Evolutionary conservation across 1,140 invertebrate genomes (phyloP), one percentile per base, ranked within the genome.

Genomic region (Leptonema lineaticorne): DNA sequence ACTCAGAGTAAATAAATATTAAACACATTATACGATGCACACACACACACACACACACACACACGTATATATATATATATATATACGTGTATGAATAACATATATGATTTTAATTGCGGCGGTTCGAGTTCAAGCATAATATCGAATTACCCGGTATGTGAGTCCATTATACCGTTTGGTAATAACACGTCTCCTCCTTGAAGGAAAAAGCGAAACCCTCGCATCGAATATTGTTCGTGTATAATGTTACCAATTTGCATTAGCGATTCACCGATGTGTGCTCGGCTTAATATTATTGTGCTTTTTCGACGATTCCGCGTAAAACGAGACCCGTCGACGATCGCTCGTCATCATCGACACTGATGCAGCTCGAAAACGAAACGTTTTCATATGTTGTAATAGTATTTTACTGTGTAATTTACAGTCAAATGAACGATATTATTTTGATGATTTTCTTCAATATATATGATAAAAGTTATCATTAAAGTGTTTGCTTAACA

Each of bases 201-300:
- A 14, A 53, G 14, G 50, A 14, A 53, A 26, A 24, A 7, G 22
- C 50, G 22, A n/a, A n/a, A n/a, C 20, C 5, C 20, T 24, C 24
- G 18, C 46, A 5, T 11, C 30, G 30, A 5, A 33, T 41, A 41
- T 11, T n/a, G n/a, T n/a, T n/a, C n/a, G 4, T 45, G 22, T 20
- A 53, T 53, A 53, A 53, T 53, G 50, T 53, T 53, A 53, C 50
- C 50, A 53, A 53, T 53, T 53, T 53, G 50, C 50, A 53, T 53
- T 53, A 53, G 50, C 3, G 20, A 53, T 53, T 22, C 20, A 53
- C 20, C 9, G 18, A 8, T 22, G 46, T 48, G 46, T 48, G 8
- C 7, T 18, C 20, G 22, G n/a, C 24, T 7, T 24, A 53, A 26
- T 26, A 26, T 8, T n/a, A n/a, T n/a, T 53, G 22, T 4, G 24